phyloP scores from a whole-genome alignment of 2,888 invertebrate species.

The Lasiommata megera region DNA sequence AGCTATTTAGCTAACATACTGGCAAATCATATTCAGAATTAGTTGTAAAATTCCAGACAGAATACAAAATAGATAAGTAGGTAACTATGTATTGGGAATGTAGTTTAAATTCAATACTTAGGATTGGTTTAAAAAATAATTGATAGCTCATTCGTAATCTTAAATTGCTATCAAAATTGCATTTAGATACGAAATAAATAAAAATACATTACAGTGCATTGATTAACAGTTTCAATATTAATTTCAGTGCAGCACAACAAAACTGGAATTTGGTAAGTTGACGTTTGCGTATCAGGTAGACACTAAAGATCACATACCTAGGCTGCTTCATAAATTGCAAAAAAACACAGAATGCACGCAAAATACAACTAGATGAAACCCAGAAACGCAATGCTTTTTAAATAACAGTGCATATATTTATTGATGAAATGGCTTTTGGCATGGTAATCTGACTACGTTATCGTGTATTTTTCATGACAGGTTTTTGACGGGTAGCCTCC shows the following conservation, averaged over 20 bases:
- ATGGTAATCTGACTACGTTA: not conserved
- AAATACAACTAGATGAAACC: not conserved
- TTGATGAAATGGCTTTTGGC: not conserved
- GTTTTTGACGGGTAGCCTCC: no score
- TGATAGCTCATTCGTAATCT: no score
- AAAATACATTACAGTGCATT: not conserved
- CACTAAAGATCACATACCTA: not conserved
- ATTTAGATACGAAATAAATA: not conserved
- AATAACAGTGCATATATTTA: not conserved
- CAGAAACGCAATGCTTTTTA: not conserved
- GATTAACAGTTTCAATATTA: slow-evolving; percentile 49
- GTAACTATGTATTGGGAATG: no score
- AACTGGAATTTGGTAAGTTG: slow-evolving; percentile 71
- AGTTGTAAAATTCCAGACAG: no score
- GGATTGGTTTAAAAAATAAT: no score
- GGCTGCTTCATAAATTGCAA: not conserved
- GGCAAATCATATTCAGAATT: no score
- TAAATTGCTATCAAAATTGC: not conserved
- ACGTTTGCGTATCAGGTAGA: slow-evolving; percentile 36
- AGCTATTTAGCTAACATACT: no score
- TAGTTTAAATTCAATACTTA: no score
- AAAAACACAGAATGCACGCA: slow-evolving; percentile 6
- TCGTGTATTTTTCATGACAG: no score
- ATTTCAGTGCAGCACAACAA: slow-evolving; percentile 78
- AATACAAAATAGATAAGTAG: no score